Evolutionary conservation across 2,888 invertebrate species (phyloP).

Genomic region (Drosophila barbarae): DNA sequence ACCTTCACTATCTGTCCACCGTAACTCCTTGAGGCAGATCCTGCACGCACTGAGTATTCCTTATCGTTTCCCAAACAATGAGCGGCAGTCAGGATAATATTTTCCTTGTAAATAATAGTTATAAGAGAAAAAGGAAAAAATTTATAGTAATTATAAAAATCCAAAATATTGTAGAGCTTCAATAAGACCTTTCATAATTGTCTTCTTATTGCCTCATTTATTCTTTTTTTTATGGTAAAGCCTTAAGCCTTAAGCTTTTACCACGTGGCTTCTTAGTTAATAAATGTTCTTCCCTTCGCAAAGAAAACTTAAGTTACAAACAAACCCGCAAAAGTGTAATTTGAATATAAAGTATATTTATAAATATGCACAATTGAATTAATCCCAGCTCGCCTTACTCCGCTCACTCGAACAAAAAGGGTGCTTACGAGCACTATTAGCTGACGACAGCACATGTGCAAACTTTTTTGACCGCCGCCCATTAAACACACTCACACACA

Average conservation of each 20-base stretch:
- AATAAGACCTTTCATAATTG: neutral
- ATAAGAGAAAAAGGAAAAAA: no score
- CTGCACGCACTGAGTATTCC: no score
- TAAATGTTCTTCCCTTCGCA: no score
- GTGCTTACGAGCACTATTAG: constrained; percentile 26
- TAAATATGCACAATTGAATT: constrained; percentile 16
- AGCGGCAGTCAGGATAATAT: no score
- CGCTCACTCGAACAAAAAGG: constrained; percentile 3
- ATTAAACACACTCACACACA: constrained; percentile 21
- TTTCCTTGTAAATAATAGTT: no score
- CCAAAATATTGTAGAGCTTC: no score
- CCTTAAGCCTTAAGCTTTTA: neutral
- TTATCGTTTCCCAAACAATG: no score
- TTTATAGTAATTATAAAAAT: no score
- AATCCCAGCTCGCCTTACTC: constrained; percentile 5
- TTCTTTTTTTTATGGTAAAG: neutral
- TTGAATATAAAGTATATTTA: neutral
- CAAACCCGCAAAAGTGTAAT: neutral
- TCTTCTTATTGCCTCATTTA: neutral
- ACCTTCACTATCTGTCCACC: no score
- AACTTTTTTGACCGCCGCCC: constrained; percentile 28
- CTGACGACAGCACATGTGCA: constrained; percentile 27
- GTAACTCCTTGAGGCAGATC: no score
- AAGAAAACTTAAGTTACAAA: neutral
- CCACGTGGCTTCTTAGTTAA: neutral